These are phyloP conservation scores for Daktulosphaira vitifoliae DNA, from an alignment of 1,140 invertebrate genomes.

Conservation along the genomic window DNA sequence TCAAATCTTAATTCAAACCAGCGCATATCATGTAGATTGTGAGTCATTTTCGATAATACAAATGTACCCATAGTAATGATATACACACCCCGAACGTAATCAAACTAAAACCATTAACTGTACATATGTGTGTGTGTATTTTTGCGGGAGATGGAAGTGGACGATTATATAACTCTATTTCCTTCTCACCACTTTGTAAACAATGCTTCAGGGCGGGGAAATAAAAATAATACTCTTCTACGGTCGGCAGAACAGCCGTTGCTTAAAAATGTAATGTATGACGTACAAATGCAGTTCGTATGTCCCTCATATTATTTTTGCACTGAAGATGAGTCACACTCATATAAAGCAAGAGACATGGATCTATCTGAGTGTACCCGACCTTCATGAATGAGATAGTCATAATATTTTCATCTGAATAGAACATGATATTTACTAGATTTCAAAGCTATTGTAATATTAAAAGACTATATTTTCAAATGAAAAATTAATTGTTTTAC, in stretches of 20 bases:
- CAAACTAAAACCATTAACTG: constrained; percentile 8
- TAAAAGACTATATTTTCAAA: no score
- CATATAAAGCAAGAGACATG: no score
- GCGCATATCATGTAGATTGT: no score
- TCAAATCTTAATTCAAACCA: no score
- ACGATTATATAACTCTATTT: constrained; percentile 20
- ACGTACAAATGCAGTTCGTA: no score
- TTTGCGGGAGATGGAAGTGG: background rate
- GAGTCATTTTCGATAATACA: no score
- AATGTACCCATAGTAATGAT: no score
- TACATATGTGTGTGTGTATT: background rate
- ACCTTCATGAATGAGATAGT: background rate
- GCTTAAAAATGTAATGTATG: constrained; percentile 14
- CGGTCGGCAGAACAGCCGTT: constrained; percentile 19
- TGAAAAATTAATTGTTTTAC: no score
- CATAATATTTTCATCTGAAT: no score
- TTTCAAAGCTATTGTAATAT: no score
- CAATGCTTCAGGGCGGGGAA: background rate
- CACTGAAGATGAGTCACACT: constrained; percentile 2
- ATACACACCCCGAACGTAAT: background rate
- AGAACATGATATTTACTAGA: no score
- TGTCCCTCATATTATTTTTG: background rate
- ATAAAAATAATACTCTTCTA: constrained; percentile 6
- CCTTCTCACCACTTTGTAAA: background rate
- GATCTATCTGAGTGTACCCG: background rate